These are phyloP conservation scores for Lissonota sp. DNA, from an alignment of 2,888 invertebrate species.

Conservation along the genomic window DNA sequence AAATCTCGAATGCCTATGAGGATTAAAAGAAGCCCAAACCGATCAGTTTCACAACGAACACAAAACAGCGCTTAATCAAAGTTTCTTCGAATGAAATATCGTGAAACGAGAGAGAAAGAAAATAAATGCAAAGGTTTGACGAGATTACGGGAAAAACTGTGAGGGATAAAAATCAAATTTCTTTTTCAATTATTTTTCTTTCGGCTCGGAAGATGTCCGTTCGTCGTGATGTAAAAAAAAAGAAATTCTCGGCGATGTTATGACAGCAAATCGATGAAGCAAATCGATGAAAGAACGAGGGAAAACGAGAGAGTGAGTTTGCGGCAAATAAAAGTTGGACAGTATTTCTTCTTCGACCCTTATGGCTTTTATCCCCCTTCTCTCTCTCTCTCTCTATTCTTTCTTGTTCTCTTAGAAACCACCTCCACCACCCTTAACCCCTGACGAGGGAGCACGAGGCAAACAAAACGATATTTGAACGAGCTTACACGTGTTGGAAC, in stretches of 20 bases:
- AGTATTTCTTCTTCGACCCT: conserved; percentile 36
- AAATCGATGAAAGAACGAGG: conserved; percentile 2
- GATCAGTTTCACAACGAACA: no score
- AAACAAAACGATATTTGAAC: conserved; percentile 61
- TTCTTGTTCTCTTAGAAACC: no score
- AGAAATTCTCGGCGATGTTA: neutral
- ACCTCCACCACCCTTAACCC: no score
- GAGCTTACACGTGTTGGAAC: conserved; percentile 59
- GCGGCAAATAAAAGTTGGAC: conserved; percentile 43
- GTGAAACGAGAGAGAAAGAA: no score
- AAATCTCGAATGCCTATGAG: no score
- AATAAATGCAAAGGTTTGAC: no score
- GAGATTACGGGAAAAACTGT: no score
- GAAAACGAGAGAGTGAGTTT: conserved; percentile 20
- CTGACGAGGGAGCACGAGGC: conserved; percentile 21
- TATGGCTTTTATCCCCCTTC: conserved; percentile 27
- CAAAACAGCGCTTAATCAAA: no score
- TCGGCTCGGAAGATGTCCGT: neutral
- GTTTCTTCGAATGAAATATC: no score
- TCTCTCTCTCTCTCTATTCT: neutral
- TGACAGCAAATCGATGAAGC: conserved; percentile 2
- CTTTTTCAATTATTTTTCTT: neutral
- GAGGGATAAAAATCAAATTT: neutral
- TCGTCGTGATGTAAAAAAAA: neutral
- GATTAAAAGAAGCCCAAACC: no score